Base-by-base conservation (phyloP, 2,113 vertebrate species). In the Myiozetetes cayanensis region DNA sequence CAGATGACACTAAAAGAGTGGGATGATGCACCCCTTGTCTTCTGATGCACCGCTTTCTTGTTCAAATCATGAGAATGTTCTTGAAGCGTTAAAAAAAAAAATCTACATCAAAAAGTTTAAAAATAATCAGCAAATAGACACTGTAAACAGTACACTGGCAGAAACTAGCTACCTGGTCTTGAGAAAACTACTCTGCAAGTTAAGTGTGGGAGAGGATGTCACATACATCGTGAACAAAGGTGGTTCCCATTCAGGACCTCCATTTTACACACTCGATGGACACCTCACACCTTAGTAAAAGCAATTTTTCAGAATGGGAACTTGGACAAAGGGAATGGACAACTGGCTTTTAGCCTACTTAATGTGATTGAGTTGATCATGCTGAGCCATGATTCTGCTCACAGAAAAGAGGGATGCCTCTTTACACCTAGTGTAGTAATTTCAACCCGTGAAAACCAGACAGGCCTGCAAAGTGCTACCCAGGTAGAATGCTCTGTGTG, bases 71-170 rank as follows among this genome's bases (percentile, higher is more conserved):
- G 72, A 96, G 56, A 89, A 94, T 91, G 62, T 72, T 87, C 72
- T 88, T 70, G 87, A 95, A 97, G 73, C 59, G 10, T 94, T 81
- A 15, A 52, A 83, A 87, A 86, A 67, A 85, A 83, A 67, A 75
- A 77, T 44, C 89, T 67, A 92, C 80, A 87, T 97, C 78, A 89
- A 90, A 95, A 96, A 89, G 95, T 96, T 90, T 91, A 86, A 96
- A 94, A 86, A 93, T 87, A 97, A 97, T 95, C 93, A 95, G 94
- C 83, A 97, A 97, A 88, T 81, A 4, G 18, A 97, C 92, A 97
- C 96, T 94, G 96, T 97, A 97, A 98, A 98, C 95, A 97, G 93
- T 97, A 98, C 93, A 97, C 95, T 97, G 96, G 95, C 95, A 98
- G 96, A 96, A 95, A 97, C 88, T 85, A 97, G 92, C 95, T 97